Evolutionary conservation across 1,140 invertebrate species (phyloP).

Genomic region (Aphidius gifuensis): DNA sequence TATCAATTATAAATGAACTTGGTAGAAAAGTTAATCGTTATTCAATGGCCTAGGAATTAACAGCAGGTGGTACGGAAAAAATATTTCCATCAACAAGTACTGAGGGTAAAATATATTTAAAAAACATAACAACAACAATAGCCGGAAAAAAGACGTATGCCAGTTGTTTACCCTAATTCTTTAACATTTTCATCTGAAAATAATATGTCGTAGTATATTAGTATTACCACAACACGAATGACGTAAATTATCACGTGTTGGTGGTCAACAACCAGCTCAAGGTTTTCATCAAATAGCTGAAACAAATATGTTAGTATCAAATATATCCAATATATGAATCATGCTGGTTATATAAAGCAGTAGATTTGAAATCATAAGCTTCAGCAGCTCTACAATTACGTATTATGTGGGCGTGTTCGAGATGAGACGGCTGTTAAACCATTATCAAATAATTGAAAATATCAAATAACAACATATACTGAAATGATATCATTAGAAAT

Average conservation of each 20-base stretch:
- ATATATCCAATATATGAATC: constrained; percentile 90
- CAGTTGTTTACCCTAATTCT: constrained; percentile 77
- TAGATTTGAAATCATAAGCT: constrained; percentile 76
- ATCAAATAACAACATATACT: constrained; percentile 93
- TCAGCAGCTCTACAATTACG: constrained; percentile 86
- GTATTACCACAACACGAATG: constrained; percentile 80
- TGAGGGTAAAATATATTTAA: constrained; percentile 71
- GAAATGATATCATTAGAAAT: constrained; percentile 93
- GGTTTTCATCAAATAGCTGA: constrained; percentile 89
- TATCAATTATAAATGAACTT: constrained; percentile 48
- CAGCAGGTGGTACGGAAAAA: constrained; percentile 63
- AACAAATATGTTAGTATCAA: constrained; percentile 81
- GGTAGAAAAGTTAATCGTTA: constrained; percentile 53
- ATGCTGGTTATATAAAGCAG: constrained; percentile 90
- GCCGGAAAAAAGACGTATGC: constrained; percentile 66
- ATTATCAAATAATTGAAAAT: constrained; percentile 83
- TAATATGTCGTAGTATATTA: constrained; percentile 72
- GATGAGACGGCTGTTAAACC: constrained; percentile 88
- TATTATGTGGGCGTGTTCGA: constrained; percentile 86
- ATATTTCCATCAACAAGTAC: constrained; percentile 64
- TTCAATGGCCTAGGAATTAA: constrained; percentile 57
- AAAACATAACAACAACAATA: constrained; percentile 59
- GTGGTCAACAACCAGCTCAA: constrained; percentile 67
- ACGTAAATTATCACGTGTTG: constrained; percentile 73
- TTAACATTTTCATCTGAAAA: constrained; percentile 77